Evolutionary conservation across 2,113 vertebrate genomes (phyloP).

Genomic region (Silurus asotus): DNA sequence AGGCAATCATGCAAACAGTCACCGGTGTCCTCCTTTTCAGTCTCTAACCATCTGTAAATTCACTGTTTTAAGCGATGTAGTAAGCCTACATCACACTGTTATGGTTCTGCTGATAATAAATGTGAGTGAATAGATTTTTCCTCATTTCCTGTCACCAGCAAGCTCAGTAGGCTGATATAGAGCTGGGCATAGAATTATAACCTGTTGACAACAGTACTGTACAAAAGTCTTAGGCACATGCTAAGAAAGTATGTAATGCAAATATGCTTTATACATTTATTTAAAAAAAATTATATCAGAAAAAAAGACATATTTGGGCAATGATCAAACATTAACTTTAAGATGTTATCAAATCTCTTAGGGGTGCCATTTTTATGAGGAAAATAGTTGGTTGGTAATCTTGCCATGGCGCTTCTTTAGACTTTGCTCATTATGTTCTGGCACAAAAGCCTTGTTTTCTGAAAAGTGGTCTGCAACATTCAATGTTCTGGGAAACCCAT

Average conservation of each 20-base stretch:
- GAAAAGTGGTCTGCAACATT: neutral
- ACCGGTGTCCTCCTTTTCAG: neutral
- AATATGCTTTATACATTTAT: neutral
- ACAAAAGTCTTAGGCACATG: neutral
- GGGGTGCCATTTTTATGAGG: neutral
- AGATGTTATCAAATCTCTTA: neutral
- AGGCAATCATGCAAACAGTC: neutral
- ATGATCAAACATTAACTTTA: neutral
- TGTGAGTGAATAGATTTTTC: constrained; percentile 26
- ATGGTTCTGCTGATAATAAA: constrained; percentile 15
- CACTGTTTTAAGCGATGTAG: neutral
- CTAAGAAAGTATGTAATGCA: neutral
- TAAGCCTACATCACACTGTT: constrained; percentile 12
- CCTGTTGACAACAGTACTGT: neutral
- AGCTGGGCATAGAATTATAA: constrained; percentile 7
- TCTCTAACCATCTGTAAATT: neutral
- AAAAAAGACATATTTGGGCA: neutral
- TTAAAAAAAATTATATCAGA: neutral
- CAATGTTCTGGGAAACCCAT: neutral
- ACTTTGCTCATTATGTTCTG: neutral
- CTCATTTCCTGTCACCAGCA: neutral
- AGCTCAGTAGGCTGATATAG: neutral
- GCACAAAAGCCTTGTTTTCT: neutral
- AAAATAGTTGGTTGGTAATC: neutral
- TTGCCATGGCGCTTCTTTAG: neutral